Base-by-base conservation (phyloP, 2,113 vertebrate genomes). In the Salminus brasiliensis region DNA sequence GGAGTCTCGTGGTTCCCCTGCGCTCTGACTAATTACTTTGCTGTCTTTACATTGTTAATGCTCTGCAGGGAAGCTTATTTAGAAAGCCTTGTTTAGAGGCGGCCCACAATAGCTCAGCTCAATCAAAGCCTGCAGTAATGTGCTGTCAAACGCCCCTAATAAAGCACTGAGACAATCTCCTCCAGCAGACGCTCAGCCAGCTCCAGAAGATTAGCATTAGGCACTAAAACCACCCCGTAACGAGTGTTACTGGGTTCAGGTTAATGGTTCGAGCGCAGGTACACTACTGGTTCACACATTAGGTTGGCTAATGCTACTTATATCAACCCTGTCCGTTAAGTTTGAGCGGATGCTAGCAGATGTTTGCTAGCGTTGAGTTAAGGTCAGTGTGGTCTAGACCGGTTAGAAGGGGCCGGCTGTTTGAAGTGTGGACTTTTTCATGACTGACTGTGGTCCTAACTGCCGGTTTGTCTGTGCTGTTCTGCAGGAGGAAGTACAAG, bases 401-500 rank as follows among this genome's bases (percentile, higher is more conserved):
- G n/a, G n/a, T n/a, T n/a, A n/a, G n/a, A n/a, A n/a, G n/a, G n/a
- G n/a, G n/a, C n/a, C n/a, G n/a, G n/a, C n/a, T n/a, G n/a, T n/a
- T n/a, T n/a, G n/a, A n/a, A n/a, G n/a, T n/a, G n/a, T n/a, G n/a
- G n/a, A n/a, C n/a, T n/a, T n/a, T n/a, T n/a, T n/a, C n/a, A n/a
- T n/a, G n/a, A n/a, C 62, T 65, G 62, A 10, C 45, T 25, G 68
- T 1, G 0, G 72, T 73, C 9, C 70, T 55, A 36, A 36, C 21
- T 72, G 30, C 16, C 1, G 49, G 65, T 90, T 70, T 87, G 82
- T 91, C 43, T 87, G 68, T 90, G 84, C 88, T 65, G 87, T n/a
- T n/a, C 84, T 86, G 89, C 94, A 99, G 98, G 96, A 96, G 97
- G 92, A 99, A 99, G 92, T 99, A 99, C 88, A 99, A 98, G 97